Evolutionary conservation across 2,888 invertebrate species (phyloP).

Genomic region (Bombyx huttoni): DNA sequence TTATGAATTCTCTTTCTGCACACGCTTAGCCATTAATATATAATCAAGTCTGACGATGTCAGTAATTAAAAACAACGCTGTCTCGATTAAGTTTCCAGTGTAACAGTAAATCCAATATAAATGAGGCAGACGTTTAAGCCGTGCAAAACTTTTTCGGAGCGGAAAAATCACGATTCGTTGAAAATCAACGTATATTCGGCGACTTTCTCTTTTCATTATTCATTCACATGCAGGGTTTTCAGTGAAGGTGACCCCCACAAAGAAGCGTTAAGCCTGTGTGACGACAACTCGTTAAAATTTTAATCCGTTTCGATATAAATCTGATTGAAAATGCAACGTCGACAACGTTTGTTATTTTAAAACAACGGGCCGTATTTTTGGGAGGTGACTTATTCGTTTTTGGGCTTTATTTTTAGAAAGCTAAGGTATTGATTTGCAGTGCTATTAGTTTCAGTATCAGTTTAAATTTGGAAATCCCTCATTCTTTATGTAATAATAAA

Average conservation of each 20-base stretch:
- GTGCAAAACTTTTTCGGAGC: background rate
- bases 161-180: slow-evolving; percentile 3
- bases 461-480: too few species aligned
- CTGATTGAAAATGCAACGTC: slow-evolving; percentile 48
- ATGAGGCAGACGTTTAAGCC: background rate
- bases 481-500: too few species aligned
- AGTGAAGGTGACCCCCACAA: slow-evolving; percentile 35
- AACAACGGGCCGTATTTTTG: slow-evolving; percentile 15
- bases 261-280: slow-evolving; percentile 31
- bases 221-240: slow-evolving; percentile 21
- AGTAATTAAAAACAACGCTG: background rate
- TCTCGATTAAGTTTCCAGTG: background rate
- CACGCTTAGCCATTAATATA: background rate
- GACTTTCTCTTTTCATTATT: slow-evolving; percentile 17
- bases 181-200: slow-evolving; percentile 13
- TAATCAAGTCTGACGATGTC: background rate
- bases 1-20: too few species aligned
- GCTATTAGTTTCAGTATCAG: too few species aligned
- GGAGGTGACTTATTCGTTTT: background rate
- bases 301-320: slow-evolving; percentile 49
- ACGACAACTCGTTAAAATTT: slow-evolving; percentile 52
- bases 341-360: slow-evolving; percentile 31
- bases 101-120: background rate
- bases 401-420: background rate
- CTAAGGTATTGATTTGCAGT: too few species aligned